Base-by-base conservation (phyloP, 2,113 vertebrate species). In the Ophiodon elongatus region DNA sequence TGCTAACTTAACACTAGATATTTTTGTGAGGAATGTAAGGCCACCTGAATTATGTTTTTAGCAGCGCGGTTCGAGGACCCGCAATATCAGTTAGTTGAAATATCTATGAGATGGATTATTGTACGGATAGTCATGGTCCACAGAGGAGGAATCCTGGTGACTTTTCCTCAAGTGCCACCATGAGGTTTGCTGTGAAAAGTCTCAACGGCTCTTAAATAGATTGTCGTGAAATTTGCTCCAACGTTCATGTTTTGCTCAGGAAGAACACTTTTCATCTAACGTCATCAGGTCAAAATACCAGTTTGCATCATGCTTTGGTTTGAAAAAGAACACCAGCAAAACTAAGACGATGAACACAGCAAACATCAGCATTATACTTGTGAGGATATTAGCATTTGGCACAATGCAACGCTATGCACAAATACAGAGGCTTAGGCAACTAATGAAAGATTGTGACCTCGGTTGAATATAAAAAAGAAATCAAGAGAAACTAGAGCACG, bases 11-110 rank as follows among this genome's bases (percentile, higher is more conserved):
- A 73, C 19, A 64, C 33, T 19, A 41, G 8, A 59, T 41, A 59
- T 47, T 35, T 62, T 67, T 57, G 73, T 33, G 31, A 39, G 60
- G 47, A 67, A 60, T 23, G 13, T 50, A 62, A 68, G 41, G 23
- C 33, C 10, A 56, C 1, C 15, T 57, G 10, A 72, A 69, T 56
- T 25, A 57, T 9, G 35, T 39, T 59, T 80, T 59, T 31, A 72
- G 14, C 29, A 11, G 50, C 0, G 2, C 14, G 5, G 50, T 7
- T 37, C 8, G 15, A 54, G 17, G 2, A 60, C n/a, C 27, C 17
- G 7, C 76, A 56, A 43, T 23, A 37, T 45, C 6, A 0, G 21
- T 52, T 2, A 41, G 29, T 43, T 69, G 14, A 64, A 77, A 69
- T 45, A 52, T 45, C 13, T 39, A 14, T 8, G 2, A 2, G 60